Conservation (phyloP, 2,113 vertebrate species). For the Pao palembangensis region DNA sequence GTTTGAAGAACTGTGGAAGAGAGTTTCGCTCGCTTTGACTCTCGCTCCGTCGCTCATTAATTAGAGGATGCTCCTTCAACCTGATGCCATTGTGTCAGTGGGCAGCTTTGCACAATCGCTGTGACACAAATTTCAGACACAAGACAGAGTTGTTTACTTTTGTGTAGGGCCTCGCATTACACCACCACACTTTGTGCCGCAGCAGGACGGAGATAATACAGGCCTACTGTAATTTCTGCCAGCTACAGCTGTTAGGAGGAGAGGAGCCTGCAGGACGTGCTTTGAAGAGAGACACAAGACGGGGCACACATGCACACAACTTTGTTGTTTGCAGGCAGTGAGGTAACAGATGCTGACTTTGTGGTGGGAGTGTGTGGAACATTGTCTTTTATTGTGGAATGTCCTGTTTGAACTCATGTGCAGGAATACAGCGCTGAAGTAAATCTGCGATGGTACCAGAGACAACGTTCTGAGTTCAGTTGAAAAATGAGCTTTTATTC, state of each 20-base stretch:
- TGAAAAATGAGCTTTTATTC: constrained; percentile 6
- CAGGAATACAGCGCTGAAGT: background rate
- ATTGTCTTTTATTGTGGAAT: too few relatives aligned
- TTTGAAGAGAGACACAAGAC: constrained; percentile 1
- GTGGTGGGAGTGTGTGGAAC: too few relatives aligned
- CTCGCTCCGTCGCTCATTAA: constrained; percentile 65
- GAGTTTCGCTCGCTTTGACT: constrained; percentile 52
- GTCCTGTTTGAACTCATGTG: too few relatives aligned
- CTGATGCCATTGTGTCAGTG: constrained; percentile 66
- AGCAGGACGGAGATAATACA: constrained; percentile 50
- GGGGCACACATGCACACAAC: background rate
- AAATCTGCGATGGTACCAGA: background rate
- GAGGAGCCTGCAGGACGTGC: constrained; percentile 24
- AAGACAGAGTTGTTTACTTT: constrained; percentile 78
- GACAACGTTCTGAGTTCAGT: background rate
- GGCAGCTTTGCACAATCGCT: constrained; percentile 71
- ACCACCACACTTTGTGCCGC: constrained; percentile 63
- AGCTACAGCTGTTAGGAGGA: constrained; percentile 56
- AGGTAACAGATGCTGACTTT: too few relatives aligned
- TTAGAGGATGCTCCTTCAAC: constrained; percentile 74
- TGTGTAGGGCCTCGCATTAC: constrained; percentile 66
- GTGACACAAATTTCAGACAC: constrained; percentile 75
- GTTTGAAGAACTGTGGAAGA: constrained; percentile 73
- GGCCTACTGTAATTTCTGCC: constrained; percentile 43
- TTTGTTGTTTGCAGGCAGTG: too few relatives aligned